Conservation (phyloP, 1,140 invertebrate species). For the Apis cerana region DNA sequence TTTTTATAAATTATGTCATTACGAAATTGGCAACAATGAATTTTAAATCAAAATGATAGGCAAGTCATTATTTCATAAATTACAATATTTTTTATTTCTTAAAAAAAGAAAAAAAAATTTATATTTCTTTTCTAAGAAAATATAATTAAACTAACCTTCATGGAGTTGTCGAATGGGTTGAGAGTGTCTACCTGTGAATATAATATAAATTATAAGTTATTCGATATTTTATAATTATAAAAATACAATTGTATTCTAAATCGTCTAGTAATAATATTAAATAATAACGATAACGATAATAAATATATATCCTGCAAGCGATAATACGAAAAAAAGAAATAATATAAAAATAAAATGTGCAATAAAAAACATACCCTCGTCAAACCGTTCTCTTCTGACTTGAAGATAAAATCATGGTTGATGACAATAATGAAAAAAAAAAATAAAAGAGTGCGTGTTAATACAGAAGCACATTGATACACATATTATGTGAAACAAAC, state of each 20-base stretch:
- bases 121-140: not conserved
- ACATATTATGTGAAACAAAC: conserved; percentile 42
- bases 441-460: conserved; percentile 75
- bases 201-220: not conserved
- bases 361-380: conserved; percentile 82
- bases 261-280: no score
- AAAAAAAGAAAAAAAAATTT: no score
- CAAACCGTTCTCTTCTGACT: conserved; percentile 84
- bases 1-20: not conserved
- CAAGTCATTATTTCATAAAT: no score
- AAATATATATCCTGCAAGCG: not conserved
- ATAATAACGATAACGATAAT: not conserved
- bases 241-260: not conserved
- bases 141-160: conserved; percentile 79
- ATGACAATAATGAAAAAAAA: conserved; percentile 76
- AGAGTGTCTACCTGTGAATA: conserved; percentile 88
- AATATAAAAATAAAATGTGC: conserved; percentile 32
- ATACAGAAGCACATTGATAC: conserved; percentile 60
- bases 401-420: conserved; percentile 77
- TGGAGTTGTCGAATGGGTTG: conserved; percentile 90
- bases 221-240: not conserved
- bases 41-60: no score
- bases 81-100: no score
- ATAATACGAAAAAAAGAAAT: not conserved
- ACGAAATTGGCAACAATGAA: no score